These are phyloP conservation scores for Cephus pulcher DNA, from an alignment of 2,888 invertebrate genomes.

Conservation along the genomic window DNA sequence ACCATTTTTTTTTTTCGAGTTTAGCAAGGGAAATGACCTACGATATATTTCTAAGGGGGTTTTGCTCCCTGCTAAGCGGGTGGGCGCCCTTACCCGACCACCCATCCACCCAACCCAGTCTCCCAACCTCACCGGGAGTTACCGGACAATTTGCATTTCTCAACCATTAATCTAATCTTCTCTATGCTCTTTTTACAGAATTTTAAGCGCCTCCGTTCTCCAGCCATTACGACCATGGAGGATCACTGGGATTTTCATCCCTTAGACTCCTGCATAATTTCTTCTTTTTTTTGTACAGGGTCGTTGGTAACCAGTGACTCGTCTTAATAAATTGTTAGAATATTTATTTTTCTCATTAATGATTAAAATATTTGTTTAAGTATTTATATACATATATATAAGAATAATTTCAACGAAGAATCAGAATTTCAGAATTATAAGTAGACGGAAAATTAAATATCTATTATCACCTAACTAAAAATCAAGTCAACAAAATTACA, in stretches of 20 bases:
- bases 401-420: not conserved
- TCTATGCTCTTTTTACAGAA: constrained; percentile 36
- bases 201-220: not conserved
- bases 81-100: constrained; percentile 34
- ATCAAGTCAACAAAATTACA: not conserved
- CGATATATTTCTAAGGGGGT: constrained; percentile 64
- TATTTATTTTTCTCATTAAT: not conserved
- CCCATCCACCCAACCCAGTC: constrained; percentile 29
- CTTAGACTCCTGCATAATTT: not conserved
- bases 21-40: constrained; percentile 65
- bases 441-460: not conserved
- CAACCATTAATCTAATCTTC: constrained; percentile 64
- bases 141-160: constrained; percentile 63
- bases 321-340: not conserved
- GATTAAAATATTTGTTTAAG: not conserved
- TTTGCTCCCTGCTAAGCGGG: constrained; percentile 50
- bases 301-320: not conserved
- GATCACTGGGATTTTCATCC: not conserved
- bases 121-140: constrained; percentile 29
- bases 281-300: not conserved
- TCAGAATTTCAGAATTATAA: not conserved
- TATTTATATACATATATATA: not conserved
- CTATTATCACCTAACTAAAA: not conserved
- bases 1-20: constrained; percentile 54
- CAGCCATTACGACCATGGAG: not conserved